phyloP scores from a whole-genome alignment of 2,888 invertebrate genomes.

The Athalia circularis region DNA sequence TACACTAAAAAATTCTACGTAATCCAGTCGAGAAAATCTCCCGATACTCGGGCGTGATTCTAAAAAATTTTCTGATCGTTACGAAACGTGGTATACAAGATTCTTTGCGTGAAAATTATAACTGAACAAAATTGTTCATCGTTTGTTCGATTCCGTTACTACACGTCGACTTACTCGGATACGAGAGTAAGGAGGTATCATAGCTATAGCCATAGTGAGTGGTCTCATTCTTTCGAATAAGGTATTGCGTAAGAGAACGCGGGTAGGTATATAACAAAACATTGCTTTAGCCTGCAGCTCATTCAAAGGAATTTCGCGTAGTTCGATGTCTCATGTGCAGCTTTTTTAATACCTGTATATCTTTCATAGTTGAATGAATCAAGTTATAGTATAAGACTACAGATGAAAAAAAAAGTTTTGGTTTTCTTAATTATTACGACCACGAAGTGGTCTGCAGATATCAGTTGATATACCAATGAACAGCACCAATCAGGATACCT shows the following conservation, averaged over 20 bases:
- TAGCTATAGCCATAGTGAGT: slow-evolving; percentile 7
- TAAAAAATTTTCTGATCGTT: too few species aligned
- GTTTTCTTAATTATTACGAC: too few species aligned
- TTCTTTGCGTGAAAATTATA: too few species aligned
- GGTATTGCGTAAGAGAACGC: slow-evolving; percentile 20
- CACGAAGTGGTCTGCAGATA: too few species aligned
- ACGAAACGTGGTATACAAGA: too few species aligned
- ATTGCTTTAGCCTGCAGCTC: slow-evolving; percentile 26
- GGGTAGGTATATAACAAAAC: slow-evolving; percentile 35
- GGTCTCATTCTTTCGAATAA: slow-evolving; percentile 35
- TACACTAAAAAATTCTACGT: too few species aligned
- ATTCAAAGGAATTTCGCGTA: slow-evolving; percentile 32
- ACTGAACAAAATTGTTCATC: not conserved
- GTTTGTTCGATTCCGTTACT: slow-evolving; percentile 17
- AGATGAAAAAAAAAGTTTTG: too few species aligned
- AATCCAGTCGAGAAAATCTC: too few species aligned
- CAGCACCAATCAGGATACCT: too few species aligned
- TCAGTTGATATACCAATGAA: too few species aligned
- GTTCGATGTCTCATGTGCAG: slow-evolving; percentile 27
- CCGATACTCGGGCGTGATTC: too few species aligned
- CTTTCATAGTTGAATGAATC: not conserved
- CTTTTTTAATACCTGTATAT: not conserved
- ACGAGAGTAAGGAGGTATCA: not conserved
- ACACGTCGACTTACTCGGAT: slow-evolving; percentile 21
- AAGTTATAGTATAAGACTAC: not conserved